Percentiles rank a stretch among this genome's conserved stretches.
These are phyloP conservation scores for Polyodon spathula DNA, from an alignment of 2,113 vertebrate genomes.

Conservation along the genomic window DNA sequence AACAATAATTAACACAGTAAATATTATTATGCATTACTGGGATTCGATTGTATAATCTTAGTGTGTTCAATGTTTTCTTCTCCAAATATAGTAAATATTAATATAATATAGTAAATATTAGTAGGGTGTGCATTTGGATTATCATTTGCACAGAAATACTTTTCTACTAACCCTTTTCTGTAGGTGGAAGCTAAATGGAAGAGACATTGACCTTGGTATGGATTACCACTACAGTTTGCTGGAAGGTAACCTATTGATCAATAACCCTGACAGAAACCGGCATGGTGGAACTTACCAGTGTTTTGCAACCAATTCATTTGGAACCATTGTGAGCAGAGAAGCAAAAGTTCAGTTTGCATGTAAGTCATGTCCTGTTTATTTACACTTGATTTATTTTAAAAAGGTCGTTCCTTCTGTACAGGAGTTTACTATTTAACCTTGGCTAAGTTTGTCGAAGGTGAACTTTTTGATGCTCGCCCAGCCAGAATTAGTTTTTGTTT, in stretches of 20 bases:
- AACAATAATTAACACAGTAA: too few species aligned
- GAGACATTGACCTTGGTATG: slow-evolving; percentile 61
- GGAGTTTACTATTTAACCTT: too few species aligned
- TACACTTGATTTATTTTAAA: background rate
- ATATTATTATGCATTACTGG: too few species aligned
- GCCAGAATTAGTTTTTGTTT: too few species aligned
- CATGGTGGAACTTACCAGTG: slow-evolving; percentile 81
- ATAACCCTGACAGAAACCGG: slow-evolving; percentile 60
- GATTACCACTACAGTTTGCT: slow-evolving; percentile 71
- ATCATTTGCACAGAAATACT: background rate
- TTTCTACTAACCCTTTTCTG: slow-evolving; percentile 31
- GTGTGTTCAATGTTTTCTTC: too few species aligned
- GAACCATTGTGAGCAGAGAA: slow-evolving; percentile 72
- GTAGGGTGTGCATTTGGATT: too few species aligned
- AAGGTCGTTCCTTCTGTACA: background rate
- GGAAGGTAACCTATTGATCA: slow-evolving; percentile 75
- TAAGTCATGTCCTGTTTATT: slow-evolving; percentile 52
- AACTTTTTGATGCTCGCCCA: too few species aligned
- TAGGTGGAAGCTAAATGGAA: slow-evolving; percentile 79
- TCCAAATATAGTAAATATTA: too few species aligned
- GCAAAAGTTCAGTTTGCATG: slow-evolving; percentile 83
- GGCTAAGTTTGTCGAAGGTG: too few species aligned
- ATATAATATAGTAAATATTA: too few species aligned
- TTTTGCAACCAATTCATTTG: slow-evolving; percentile 73
- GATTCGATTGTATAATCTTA: too few species aligned